Conservation (phyloP, 2,888 invertebrate species). For the Idaea aversata region DNA sequence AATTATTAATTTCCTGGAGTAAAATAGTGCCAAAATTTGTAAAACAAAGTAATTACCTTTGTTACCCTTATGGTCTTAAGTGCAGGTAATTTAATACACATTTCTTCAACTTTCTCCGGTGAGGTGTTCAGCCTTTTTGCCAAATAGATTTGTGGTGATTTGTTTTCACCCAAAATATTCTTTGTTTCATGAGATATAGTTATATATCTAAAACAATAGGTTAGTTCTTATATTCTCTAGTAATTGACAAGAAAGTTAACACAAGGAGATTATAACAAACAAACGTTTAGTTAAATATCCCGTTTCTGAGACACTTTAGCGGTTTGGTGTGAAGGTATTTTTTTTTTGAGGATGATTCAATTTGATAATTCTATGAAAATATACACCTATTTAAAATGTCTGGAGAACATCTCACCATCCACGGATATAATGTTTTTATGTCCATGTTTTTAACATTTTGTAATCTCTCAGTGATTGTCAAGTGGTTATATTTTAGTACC, state of each 20-base stretch:
- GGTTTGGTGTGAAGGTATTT: too few relatives aligned
- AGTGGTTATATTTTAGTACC: slow-evolving; percentile 81
- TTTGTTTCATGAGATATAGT: slow-evolving; percentile 62
- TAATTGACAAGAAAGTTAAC: background rate
- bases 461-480: slow-evolving; percentile 75
- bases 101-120: slow-evolving; percentile 63
- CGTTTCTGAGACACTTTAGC: too few relatives aligned
- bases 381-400: slow-evolving; percentile 76
- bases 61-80: slow-evolving; percentile 76
- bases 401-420: slow-evolving; percentile 84
- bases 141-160: slow-evolving; percentile 75
- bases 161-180: slow-evolving; percentile 72
- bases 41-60: slow-evolving; percentile 58
- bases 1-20: background rate
- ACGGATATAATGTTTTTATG: slow-evolving; percentile 78
- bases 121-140: slow-evolving; percentile 74
- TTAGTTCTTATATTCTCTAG: background rate
- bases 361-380: background rate
- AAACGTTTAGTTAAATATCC: too few relatives aligned
- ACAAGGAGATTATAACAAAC: too few relatives aligned
- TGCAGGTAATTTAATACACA: slow-evolving; percentile 75
- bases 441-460: slow-evolving; percentile 71
- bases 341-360: background rate
- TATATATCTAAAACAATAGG: slow-evolving; percentile 52
- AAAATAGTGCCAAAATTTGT: background rate